Percentiles rank a stretch among this genome's conserved stretches.
Evolutionary conservation across 2,888 invertebrate species (phyloP).

Genomic region (Oligia strigilis): DNA sequence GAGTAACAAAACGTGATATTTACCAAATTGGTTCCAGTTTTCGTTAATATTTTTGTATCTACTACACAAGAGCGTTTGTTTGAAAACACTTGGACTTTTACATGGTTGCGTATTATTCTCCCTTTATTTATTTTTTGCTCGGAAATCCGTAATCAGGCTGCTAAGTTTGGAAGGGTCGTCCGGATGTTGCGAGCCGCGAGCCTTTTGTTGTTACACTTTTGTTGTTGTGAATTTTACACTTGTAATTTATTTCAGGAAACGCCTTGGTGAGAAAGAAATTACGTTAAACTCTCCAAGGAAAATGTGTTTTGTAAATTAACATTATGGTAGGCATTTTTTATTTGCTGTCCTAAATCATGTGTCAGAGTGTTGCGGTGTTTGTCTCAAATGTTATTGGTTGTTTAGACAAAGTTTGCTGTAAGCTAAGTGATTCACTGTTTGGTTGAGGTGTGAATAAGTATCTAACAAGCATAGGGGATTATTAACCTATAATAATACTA

Average conservation of each 20-base stretch:
- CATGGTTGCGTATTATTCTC: slow-evolving; percentile 80
- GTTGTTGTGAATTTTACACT: slow-evolving; percentile 91
- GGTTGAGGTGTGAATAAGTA: slow-evolving; percentile 11
- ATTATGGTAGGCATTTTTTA: slow-evolving; percentile 79
- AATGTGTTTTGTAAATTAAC: slow-evolving; percentile 90
- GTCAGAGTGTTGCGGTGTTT: slow-evolving; percentile 45
- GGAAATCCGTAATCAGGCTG: slow-evolving; percentile 90
- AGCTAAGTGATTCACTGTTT: slow-evolving; percentile 16
- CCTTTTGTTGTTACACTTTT: slow-evolving; percentile 90
- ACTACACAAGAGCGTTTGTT: slow-evolving; percentile 75
- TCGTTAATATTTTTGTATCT: slow-evolving; percentile 67
- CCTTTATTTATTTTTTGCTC: slow-evolving; percentile 85
- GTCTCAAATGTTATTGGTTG: slow-evolving; percentile 36
- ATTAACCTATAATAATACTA: too few relatives aligned
- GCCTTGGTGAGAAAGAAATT: slow-evolving; percentile 90
- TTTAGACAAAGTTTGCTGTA: slow-evolving; percentile 27
- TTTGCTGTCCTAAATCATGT: slow-evolving; percentile 64
- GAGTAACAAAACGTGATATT: slow-evolving; percentile 47
- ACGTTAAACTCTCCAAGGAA: slow-evolving; percentile 88
- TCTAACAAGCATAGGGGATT: too few relatives aligned
- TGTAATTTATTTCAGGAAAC: slow-evolving; percentile 91
- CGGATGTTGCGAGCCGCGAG: slow-evolving; percentile 90
- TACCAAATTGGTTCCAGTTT: slow-evolving; percentile 61
- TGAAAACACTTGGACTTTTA: slow-evolving; percentile 78
- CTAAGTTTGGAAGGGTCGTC: slow-evolving; percentile 90